These are phyloP conservation scores for Drosophila melanica DNA, from an alignment of 1,140 invertebrate genomes.

Conservation along the genomic window DNA sequence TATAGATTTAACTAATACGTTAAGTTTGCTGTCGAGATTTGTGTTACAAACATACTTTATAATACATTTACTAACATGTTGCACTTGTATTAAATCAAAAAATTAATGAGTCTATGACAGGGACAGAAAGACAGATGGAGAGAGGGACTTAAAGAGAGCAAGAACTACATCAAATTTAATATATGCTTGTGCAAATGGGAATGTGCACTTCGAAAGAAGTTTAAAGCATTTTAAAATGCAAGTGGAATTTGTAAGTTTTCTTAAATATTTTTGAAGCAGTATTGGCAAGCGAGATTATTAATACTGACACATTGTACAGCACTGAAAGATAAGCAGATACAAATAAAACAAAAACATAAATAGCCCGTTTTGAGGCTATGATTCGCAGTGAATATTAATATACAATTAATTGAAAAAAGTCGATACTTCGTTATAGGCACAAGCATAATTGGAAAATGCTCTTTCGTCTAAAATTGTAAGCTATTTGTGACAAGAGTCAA, in stretches of 20 bases:
- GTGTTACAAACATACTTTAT: background rate
- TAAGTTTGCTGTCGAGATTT: conserved; percentile 20
- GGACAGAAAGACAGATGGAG: background rate
- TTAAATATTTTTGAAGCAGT: background rate
- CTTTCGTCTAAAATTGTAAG: no score
- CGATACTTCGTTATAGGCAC: no score
- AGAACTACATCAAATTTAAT: background rate
- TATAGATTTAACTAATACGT: conserved; percentile 26
- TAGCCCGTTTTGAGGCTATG: no score
- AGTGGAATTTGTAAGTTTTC: conserved; percentile 3
- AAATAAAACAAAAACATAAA: background rate
- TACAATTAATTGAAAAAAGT: no score
- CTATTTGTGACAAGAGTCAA: no score
- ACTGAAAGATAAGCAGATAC: background rate
- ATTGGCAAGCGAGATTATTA: background rate
- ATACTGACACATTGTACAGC: conserved; percentile 8
- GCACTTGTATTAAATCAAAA: background rate
- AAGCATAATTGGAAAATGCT: no score
- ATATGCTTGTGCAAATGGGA: background rate
- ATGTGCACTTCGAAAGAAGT: conserved; percentile 3
- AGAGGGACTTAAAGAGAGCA: background rate
- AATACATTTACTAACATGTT: conserved; percentile 25
- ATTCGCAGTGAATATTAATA: background rate
- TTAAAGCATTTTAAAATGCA: background rate
- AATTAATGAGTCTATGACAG: no score